A percentile compares a stretch with the other conserved stretches of the same genome.
These are phyloP conservation scores for Papilio elwesi DNA, from an alignment of 2,888 invertebrate species.

Conservation along the genomic window DNA sequence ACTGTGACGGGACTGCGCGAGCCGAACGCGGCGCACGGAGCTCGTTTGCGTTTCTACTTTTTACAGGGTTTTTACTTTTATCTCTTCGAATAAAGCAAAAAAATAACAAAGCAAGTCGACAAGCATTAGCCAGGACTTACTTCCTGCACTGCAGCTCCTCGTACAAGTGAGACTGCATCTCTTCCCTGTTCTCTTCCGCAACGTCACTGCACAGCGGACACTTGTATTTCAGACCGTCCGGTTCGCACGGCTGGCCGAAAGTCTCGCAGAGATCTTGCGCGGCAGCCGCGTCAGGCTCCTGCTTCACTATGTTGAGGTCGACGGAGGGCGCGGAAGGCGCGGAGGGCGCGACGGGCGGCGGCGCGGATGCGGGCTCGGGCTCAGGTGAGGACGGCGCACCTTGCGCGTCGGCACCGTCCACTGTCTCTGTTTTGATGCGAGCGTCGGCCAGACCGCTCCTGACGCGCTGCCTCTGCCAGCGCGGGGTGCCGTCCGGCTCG, in stretches of 20 bases:
- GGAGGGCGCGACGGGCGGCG: neutral
- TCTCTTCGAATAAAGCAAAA: no score
- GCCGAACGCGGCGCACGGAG: no score
- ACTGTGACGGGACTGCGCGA: no score
- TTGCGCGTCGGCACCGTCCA: slow-evolving; percentile 39
- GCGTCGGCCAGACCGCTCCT: slow-evolving; percentile 48
- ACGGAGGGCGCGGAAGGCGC: slow-evolving; percentile 40
- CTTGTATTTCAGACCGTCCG: slow-evolving; percentile 80
- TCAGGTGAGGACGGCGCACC: neutral
- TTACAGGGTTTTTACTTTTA: no score
- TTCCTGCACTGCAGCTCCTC: slow-evolving; percentile 87
- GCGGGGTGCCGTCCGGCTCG: slow-evolving; percentile 61
- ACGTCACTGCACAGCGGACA: slow-evolving; percentile 86
- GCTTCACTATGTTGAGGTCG: slow-evolving; percentile 70
- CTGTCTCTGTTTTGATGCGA: slow-evolving; percentile 60
- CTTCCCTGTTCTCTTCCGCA: slow-evolving; percentile 81
- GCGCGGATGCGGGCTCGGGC: neutral
- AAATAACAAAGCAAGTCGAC: no score
- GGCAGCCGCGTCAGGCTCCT: slow-evolving; percentile 51
- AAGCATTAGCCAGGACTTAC: slow-evolving; percentile 65
- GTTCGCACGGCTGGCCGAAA: slow-evolving; percentile 74
- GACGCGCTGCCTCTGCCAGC: slow-evolving; percentile 69
- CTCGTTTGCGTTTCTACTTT: no score
- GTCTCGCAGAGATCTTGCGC: slow-evolving; percentile 61
- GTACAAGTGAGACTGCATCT: slow-evolving; percentile 87